Conservation (phyloP, 2,113 vertebrate species). For the Trogon melanurus region DNA sequence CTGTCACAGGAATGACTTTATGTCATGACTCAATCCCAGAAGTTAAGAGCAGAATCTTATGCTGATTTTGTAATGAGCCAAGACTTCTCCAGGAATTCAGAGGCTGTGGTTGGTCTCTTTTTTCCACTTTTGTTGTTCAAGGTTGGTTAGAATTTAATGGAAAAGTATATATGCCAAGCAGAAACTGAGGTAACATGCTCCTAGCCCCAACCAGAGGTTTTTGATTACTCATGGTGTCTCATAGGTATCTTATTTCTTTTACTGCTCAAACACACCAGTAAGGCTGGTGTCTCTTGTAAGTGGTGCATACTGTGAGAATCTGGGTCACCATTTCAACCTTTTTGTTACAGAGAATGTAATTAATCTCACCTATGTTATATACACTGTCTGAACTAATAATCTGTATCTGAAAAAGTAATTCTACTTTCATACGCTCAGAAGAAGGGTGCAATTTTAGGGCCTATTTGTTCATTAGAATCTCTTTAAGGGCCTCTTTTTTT, state of each 20-base stretch:
- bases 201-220: not conserved
- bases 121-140: not conserved
- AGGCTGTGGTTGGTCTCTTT: not conserved
- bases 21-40: not conserved
- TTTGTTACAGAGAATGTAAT: not conserved
- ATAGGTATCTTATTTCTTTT: not conserved
- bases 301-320: not conserved
- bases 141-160: not conserved
- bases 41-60: not conserved
- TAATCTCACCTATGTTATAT: not conserved
- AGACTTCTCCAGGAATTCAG: not conserved
- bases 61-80: not conserved
- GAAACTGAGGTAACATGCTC: not conserved
- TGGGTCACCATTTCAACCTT: not conserved
- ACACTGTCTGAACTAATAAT: not conserved
- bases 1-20: not conserved
- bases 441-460: not conserved
- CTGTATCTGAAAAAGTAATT: not conserved
- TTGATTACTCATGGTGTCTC: not conserved
- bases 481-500: not conserved
- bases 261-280: not conserved
- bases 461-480: not conserved
- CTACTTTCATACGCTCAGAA: not conserved
- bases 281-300: not conserved
- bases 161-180: not conserved